These are phyloP conservation scores for Saguinus midas DNA, from an alignment of 2,113 vertebrate genomes.

Conservation along the genomic window DNA sequence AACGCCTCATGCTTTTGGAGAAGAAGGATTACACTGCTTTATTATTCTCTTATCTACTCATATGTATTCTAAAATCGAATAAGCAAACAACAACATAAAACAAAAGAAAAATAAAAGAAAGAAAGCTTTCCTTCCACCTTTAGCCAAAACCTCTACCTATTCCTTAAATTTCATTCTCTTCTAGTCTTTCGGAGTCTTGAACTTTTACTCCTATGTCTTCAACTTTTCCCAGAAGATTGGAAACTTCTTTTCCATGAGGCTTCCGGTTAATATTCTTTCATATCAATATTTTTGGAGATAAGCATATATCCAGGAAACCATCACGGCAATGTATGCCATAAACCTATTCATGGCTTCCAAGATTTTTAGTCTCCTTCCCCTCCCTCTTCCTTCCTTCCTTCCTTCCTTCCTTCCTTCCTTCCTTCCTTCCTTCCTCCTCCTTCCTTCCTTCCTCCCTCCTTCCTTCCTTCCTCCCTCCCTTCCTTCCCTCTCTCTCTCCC, in stretches of 20 bases:
- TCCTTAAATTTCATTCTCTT: neutral
- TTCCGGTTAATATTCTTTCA: neutral
- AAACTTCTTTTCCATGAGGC: neutral
- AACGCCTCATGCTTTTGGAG: neutral
- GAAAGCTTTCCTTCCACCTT: neutral
- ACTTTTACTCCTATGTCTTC: neutral
- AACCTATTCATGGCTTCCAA: neutral
- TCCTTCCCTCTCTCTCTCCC: too few relatives aligned
- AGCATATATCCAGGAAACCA: neutral
- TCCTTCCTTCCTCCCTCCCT: accelerated
- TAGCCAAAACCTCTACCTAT: neutral
- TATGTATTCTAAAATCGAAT: neutral
- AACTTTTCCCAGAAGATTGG: neutral
- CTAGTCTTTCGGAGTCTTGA: neutral
- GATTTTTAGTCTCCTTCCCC: neutral
- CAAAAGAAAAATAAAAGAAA: neutral
- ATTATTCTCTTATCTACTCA: neutral
- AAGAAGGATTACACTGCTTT: neutral
- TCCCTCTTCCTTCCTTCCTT: neutral
- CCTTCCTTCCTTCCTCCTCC: neutral
- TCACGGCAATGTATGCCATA: neutral
- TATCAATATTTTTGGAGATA: neutral
- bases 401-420: accelerated
- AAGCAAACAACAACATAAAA: neutral
- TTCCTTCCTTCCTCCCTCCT: accelerated